Conservation (phyloP, 2,888 invertebrate species). For the Andricus curvator region DNA sequence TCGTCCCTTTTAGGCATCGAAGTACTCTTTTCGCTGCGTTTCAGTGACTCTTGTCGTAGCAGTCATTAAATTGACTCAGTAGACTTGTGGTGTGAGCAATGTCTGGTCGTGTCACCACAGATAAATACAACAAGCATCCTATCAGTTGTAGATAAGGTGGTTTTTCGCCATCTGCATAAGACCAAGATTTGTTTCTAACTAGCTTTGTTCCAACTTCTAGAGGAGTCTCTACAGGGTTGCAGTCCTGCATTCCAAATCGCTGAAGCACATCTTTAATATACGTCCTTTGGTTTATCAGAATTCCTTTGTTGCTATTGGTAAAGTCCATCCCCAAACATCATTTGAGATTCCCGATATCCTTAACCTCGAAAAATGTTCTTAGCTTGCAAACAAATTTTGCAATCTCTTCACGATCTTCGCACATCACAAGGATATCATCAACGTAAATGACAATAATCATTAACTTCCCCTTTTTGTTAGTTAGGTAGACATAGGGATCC, state of each 20-base stretch:
- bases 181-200: conserved; percentile 11
- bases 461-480: background rate
- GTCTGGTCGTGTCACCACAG: conserved; percentile 41
- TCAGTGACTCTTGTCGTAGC: conserved; percentile 43
- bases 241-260: conserved; percentile 60
- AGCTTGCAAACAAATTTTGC: background rate
- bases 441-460: conserved; percentile 41
- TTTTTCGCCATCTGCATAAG: background rate
- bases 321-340: conserved; percentile 42
- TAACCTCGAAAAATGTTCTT: conserved; percentile 11
- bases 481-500: conserved; percentile 16
- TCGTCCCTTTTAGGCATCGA: conserved; percentile 39
- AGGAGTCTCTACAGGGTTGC: conserved; percentile 60
- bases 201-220: conserved; percentile 49
- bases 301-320: background rate
- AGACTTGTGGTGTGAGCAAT: conserved; percentile 39
- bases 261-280: conserved; percentile 58
- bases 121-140: conserved; percentile 35
- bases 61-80: conserved; percentile 44
- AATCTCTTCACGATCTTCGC: background rate
- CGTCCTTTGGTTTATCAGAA: conserved; percentile 49
- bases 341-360: conserved; percentile 9
- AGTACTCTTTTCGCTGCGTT: conserved; percentile 35
- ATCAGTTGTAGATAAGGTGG: conserved; percentile 42
- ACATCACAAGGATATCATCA: background rate